These are phyloP conservation scores for Trachythela sp. DNA, from an alignment of 64 coral and sea anemone species.

Conservation along the genomic window DNA sequence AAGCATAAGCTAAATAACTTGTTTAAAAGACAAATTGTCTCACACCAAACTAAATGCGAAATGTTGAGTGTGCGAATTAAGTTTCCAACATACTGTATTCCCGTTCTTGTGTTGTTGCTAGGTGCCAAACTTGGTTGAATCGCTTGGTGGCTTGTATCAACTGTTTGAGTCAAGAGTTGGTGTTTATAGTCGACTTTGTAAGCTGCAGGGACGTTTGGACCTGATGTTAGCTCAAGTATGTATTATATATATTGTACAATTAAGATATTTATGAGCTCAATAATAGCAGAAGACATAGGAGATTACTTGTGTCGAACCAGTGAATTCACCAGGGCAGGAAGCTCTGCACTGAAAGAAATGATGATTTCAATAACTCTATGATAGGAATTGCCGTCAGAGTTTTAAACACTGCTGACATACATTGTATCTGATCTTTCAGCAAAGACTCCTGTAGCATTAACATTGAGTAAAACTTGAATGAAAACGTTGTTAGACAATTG, in stretches of 20 bases:
- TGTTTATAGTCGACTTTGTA: conserved; percentile 74
- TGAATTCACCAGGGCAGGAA: background rate
- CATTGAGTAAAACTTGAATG: too few relatives aligned
- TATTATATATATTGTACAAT: background rate
- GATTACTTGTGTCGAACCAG: background rate
- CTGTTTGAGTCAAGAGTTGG: conserved; percentile 86
- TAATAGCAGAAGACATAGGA: too few relatives aligned
- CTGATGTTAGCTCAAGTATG: conserved; percentile 83
- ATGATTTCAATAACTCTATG: background rate
- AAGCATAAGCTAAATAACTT: too few relatives aligned
- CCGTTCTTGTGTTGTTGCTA: conserved; percentile 20
- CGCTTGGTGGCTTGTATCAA: conserved; percentile 72
- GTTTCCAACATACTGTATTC: too few relatives aligned
- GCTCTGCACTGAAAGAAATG: background rate
- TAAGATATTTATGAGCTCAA: too few relatives aligned
- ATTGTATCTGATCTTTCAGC: too few relatives aligned
- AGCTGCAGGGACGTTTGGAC: conserved; percentile 88
- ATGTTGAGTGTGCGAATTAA: too few relatives aligned
- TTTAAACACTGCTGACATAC: background rate
- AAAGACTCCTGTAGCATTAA: too few relatives aligned
- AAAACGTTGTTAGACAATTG: too few relatives aligned
- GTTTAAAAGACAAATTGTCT: too few relatives aligned
- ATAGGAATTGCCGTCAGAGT: conserved; percentile 10
- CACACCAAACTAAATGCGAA: too few relatives aligned
- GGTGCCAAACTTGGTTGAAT: conserved; percentile 82